These are phyloP conservation scores for Drosophila ercepeae DNA, from an alignment of 1,140 invertebrate genomes.

Conservation along the genomic window DNA sequence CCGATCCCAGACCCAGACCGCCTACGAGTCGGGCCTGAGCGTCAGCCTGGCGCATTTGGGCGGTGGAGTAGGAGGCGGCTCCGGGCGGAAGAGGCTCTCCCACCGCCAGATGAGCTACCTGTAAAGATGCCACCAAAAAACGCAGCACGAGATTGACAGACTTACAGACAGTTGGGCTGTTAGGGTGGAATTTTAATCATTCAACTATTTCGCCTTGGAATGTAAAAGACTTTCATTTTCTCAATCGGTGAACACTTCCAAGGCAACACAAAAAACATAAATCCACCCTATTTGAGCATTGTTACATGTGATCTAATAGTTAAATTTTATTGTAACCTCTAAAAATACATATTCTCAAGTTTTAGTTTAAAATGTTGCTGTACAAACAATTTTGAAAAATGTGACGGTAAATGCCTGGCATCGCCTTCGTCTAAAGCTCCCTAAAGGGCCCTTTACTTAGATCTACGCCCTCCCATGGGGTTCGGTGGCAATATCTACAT, in stretches of 20 bases:
- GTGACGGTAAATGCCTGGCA: constrained; percentile 15
- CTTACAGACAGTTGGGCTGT: constrained; percentile 10
- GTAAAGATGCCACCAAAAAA: constrained; percentile 17
- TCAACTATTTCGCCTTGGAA: background rate
- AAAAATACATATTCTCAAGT: constrained; percentile 39
- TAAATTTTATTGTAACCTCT: constrained; percentile 60
- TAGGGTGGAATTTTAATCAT: background rate
- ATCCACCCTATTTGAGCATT: background rate
- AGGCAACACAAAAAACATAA: background rate
- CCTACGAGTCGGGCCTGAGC: constrained; percentile 75
- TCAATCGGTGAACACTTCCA: background rate
- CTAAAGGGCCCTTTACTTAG: background rate
- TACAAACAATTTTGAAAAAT: constrained; percentile 15
- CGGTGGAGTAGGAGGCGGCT: constrained; percentile 39
- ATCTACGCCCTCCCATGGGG: constrained; percentile 39
- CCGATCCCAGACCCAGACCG: constrained; percentile 73
- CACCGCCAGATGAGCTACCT: constrained; percentile 71
- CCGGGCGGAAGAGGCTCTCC: constrained; percentile 60
- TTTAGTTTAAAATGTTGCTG: constrained; percentile 26
- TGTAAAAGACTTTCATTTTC: background rate
- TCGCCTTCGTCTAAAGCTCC: background rate
- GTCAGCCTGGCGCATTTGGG: constrained; percentile 73
- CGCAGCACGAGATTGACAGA: constrained; percentile 35
- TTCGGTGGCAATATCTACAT: constrained; percentile 89
- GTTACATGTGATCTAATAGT: constrained; percentile 68